Conservation (phyloP, 2,888 invertebrate genomes). For the Allolobophora icterica region DNA sequence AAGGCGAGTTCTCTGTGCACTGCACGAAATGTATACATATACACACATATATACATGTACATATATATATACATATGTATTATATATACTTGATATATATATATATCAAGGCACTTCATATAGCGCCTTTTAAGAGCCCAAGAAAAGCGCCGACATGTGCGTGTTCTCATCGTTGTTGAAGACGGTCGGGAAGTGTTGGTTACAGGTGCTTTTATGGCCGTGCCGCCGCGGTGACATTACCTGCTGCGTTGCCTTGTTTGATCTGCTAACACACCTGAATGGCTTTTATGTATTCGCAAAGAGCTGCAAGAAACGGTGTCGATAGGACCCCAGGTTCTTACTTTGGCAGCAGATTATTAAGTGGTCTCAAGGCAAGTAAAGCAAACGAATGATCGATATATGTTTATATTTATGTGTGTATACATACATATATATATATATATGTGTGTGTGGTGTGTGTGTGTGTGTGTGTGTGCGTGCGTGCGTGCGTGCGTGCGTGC, state of each 20-base stretch:
- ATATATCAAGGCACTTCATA: too few relatives aligned
- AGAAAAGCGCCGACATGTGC: too few relatives aligned
- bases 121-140: too few relatives aligned
- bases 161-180: background rate
- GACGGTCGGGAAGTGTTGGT: background rate
- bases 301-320: background rate
- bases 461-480: too few relatives aligned
- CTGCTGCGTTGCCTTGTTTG: background rate
- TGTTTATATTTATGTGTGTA: too few relatives aligned
- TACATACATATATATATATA: background rate
- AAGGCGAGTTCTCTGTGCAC: background rate
- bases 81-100: background rate
- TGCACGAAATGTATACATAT: background rate
- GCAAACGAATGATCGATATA: background rate
- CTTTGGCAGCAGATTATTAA: background rate
- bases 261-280: constrained; percentile 4
- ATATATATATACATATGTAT: too few relatives aligned
- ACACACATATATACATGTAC: too few relatives aligned
- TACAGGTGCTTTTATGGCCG: background rate
- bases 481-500: too few relatives aligned
- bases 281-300: background rate
- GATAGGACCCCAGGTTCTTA: background rate
- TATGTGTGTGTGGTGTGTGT: background rate
- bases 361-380: background rate
- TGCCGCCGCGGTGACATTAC: background rate